Conservation (phyloP, 2,113 vertebrate genomes). For the Ivindomyrus marchei region DNA sequence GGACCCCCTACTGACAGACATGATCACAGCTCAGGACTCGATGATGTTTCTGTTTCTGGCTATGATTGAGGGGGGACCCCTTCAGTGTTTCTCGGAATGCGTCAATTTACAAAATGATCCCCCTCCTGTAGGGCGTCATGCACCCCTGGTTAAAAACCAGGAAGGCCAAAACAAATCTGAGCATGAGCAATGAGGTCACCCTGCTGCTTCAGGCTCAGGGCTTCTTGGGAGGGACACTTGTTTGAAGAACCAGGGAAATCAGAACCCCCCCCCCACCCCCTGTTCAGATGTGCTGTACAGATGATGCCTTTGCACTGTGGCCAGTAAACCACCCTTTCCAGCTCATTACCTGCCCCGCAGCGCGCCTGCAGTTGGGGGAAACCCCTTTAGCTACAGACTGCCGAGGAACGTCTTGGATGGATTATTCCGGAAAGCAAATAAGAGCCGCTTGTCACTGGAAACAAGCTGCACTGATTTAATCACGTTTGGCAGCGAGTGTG, state of each 20-base stretch:
- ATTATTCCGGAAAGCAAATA: background rate
- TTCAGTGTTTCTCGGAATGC: background rate
- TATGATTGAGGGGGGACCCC: background rate
- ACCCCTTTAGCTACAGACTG: background rate
- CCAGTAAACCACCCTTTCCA: slow-evolving; percentile 2
- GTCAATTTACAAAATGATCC: background rate
- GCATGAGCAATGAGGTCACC: background rate
- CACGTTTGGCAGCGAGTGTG: background rate
- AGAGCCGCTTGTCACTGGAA: background rate
- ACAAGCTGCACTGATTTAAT: background rate
- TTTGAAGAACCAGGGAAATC: background rate
- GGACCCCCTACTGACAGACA: background rate
- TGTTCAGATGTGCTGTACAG: background rate
- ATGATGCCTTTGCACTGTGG: background rate
- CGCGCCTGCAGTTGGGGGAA: background rate
- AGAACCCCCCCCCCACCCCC: background rate
- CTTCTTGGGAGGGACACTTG: background rate
- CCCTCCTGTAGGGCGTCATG: background rate
- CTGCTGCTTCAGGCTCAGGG: background rate
- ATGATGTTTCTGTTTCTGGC: background rate
- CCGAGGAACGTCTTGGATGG: background rate
- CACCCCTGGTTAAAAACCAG: background rate
- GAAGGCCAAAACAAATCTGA: background rate
- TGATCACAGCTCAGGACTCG: background rate
- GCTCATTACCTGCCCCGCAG: slow-evolving; percentile 4